Evolutionary conservation across 2,797 vertebrate genomes (phyloP), one percentile per base, ranked within the genome.

Genomic region (Gorsachius magnificus): DNA sequence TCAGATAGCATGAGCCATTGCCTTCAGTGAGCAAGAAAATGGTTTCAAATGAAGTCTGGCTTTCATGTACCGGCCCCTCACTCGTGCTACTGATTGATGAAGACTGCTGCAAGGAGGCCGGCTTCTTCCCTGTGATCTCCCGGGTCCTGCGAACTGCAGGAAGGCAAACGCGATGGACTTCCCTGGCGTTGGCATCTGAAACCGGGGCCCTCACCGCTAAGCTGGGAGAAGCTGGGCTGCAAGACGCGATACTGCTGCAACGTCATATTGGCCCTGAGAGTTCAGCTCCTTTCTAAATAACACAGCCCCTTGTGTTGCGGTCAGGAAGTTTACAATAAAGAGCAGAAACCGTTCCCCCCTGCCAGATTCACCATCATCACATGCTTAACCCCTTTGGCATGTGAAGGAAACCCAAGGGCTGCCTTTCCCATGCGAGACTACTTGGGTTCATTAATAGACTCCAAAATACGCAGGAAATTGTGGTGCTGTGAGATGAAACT

Each of bases 291-390:
- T 78, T 95, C 71, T 58, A 35, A 76, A 83, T 65, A 69, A 28
- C 16, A 21, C 16, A 79, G 79, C 57, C 50, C 69, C 72, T 95
- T 51, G 22, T 60, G 91, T 79, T 88, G 60, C 65, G 5, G 75
- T 87, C 58, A 68, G 82, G 66, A 90, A 71, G 35, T 58, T 68
- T 66, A 61, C 56, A 14, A 25, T n/a, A 71, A 69, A 74, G 92
- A 89, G 94, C 9, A 87, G 63, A 88, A 93, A 88, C 76, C 15
- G 9, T 89, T 90, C 83, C 90, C 48, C 86, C 91, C 91, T 89
- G 46, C 78, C 90, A 95, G 88, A 71, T 69, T 70, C 14, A 12
- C 70, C 72, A 71, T 28, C 50, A 22, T 60, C 64, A 53, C 66
- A 58, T 82, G 48, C n/a, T 69, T 89, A 91, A 80, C 75, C 35